Percentiles rank a stretch among this genome's conserved stretches.
Evolutionary conservation across 1,140 invertebrate genomes (phyloP).

Genomic region (Neodiprion lecontei): DNA sequence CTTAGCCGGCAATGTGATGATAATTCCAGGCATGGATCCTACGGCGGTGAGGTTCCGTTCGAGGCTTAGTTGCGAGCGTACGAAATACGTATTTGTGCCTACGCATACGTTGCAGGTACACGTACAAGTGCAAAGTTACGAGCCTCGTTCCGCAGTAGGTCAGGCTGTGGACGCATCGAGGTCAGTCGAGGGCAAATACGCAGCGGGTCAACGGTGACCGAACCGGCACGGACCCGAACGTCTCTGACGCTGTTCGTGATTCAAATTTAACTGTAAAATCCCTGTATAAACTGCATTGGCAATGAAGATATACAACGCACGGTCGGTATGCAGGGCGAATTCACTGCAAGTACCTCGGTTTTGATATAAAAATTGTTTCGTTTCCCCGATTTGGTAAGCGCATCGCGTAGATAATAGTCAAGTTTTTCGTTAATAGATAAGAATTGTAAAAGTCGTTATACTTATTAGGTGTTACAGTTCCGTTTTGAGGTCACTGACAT

Average conservation of each 20-base stretch:
- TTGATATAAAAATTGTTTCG: too few species aligned
- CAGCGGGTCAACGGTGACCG: slow-evolving; percentile 3
- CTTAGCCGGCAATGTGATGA: neutral
- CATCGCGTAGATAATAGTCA: too few species aligned
- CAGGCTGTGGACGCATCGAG: slow-evolving; percentile 54
- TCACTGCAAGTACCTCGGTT: too few species aligned
- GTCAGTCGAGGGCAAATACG: slow-evolving; percentile 48
- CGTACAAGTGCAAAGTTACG: neutral
- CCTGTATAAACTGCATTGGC: neutral
- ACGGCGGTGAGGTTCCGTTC: neutral
- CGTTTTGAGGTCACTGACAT: too few species aligned
- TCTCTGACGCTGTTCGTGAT: neutral
- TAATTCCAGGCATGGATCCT: neutral
- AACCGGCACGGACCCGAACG: slow-evolving; percentile 4
- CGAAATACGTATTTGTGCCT: neutral
- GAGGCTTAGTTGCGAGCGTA: too few species aligned
- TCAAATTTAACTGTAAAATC: slow-evolving; percentile 2
- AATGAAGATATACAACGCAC: too few species aligned
- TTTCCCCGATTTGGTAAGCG: too few species aligned
- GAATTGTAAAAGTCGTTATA: too few species aligned
- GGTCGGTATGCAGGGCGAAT: too few species aligned
- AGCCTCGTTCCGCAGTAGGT: slow-evolving; percentile 47
- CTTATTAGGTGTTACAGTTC: too few species aligned
- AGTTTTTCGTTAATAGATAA: too few species aligned
- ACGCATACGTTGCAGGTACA: slow-evolving; percentile 6